These are phyloP conservation scores for Perizoma flavofasciatum DNA, from an alignment of 2,888 invertebrate genomes.

Conservation along the genomic window DNA sequence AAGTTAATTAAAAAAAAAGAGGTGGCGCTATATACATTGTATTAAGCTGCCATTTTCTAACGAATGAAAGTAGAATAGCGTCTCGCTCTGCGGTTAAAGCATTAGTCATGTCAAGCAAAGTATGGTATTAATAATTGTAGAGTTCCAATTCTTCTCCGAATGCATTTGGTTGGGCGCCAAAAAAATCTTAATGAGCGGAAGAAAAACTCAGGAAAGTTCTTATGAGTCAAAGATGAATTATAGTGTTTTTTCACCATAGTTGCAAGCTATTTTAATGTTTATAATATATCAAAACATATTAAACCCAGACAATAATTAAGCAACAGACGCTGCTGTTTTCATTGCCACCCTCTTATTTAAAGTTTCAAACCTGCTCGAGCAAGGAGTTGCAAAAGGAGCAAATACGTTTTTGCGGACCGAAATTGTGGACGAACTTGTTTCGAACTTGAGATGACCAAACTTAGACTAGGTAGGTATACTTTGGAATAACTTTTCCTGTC, in stretches of 20 bases:
- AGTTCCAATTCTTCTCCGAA: conserved; percentile 33
- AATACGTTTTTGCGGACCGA: conserved; percentile 43
- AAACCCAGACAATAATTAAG: too few species aligned
- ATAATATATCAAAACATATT: too few species aligned
- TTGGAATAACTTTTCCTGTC: conserved; percentile 6
- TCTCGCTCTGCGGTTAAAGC: too few species aligned
- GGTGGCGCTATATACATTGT: too few species aligned
- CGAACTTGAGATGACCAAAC: conserved; percentile 16
- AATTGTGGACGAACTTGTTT: conserved; percentile 35
- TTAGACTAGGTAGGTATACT: neutral
- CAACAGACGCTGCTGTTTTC: neutral
- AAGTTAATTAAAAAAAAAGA: too few species aligned
- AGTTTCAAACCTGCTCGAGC: conserved; percentile 17
- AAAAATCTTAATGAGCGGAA: conserved; percentile 13
- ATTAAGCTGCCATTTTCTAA: too few species aligned
- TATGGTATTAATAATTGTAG: neutral
- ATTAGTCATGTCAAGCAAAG: conserved; percentile 12
- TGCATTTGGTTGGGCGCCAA: conserved; percentile 50
- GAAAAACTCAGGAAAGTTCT: neutral
- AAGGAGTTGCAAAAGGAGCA: conserved; percentile 44
- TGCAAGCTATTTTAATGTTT: too few species aligned
- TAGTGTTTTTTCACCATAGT: too few species aligned
- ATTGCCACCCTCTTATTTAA: conserved; percentile 3
- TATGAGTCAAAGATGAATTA: neutral
- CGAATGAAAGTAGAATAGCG: too few species aligned